Evolutionary conservation across 2,797 vertebrate species (phyloP).

Genomic region (Argya squamiceps): DNA sequence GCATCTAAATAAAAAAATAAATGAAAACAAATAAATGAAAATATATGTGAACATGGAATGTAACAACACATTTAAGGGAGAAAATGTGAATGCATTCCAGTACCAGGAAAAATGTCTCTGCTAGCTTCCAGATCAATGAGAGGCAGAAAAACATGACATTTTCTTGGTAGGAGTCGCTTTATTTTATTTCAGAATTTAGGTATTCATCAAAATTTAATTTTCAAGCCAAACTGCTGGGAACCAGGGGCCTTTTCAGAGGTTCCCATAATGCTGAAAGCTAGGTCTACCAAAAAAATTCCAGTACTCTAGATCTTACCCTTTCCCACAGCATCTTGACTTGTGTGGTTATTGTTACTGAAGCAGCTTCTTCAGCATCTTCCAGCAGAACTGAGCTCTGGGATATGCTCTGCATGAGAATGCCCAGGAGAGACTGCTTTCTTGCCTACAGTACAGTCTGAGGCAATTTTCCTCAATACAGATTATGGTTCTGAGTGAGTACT

Average conservation of each 20-base stretch:
- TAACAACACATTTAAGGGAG: not conserved
- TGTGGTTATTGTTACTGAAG: not conserved
- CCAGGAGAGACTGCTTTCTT: not conserved
- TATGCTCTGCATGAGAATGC: rapidly evolving
- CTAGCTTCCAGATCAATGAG: not conserved
- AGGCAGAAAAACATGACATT: not conserved
- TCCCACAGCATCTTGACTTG: not conserved
- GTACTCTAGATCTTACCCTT: not conserved
- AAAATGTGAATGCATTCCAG: not conserved
- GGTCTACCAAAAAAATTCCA: not conserved
- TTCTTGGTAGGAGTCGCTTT: not conserved
- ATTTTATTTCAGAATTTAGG: not conserved
- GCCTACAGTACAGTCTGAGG: not conserved
- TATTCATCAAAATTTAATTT: not conserved
- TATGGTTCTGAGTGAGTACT: too few relatives aligned
- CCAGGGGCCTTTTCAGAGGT: not conserved
- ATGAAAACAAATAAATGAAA: not conserved
- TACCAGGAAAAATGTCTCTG: not conserved
- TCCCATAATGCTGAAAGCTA: not conserved
- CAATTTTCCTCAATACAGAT: not conserved
- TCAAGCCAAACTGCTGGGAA: not conserved
- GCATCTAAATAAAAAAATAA: not conserved
- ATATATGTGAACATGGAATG: not conserved
- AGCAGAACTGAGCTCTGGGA: not conserved
- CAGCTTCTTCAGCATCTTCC: not conserved